Evolutionary conservation across 2,797 vertebrate genomes (phyloP).

Genomic region (Heterohyrax brucei): DNA sequence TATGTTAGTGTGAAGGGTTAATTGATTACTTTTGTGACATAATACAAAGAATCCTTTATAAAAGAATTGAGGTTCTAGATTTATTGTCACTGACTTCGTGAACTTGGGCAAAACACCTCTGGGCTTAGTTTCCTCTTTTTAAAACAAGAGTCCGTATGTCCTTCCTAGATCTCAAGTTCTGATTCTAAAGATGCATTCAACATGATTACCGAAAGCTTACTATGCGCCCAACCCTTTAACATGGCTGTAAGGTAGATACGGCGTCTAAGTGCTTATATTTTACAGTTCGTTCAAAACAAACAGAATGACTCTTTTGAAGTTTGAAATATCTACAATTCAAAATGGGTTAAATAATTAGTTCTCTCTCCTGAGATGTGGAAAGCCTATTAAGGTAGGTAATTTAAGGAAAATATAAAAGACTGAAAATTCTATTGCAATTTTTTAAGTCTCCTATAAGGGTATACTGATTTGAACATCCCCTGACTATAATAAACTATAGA

Average conservation of each 20-base stretch:
- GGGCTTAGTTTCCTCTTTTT: background rate
- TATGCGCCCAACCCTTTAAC: fast-evolving
- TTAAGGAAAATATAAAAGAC: background rate
- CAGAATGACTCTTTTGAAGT: background rate
- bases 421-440: background rate
- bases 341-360: background rate
- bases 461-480: background rate
- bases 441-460: background rate
- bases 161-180: background rate
- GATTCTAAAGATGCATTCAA: background rate
- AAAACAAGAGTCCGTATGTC: background rate
- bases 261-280: background rate
- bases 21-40: background rate
- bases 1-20: too few species aligned
- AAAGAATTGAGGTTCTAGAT: background rate
- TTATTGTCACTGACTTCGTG: background rate
- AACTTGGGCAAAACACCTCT: background rate
- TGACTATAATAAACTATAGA: background rate
- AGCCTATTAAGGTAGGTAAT: background rate
- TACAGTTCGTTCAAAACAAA: background rate
- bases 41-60: background rate
- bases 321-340: background rate
- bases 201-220: background rate
- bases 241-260: fast-evolving
- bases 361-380: background rate